Evolutionary conservation across 2,797 vertebrate species (phyloP), one percentile per base, ranked within the genome.

Genomic region (Ibycter americanus): DNA sequence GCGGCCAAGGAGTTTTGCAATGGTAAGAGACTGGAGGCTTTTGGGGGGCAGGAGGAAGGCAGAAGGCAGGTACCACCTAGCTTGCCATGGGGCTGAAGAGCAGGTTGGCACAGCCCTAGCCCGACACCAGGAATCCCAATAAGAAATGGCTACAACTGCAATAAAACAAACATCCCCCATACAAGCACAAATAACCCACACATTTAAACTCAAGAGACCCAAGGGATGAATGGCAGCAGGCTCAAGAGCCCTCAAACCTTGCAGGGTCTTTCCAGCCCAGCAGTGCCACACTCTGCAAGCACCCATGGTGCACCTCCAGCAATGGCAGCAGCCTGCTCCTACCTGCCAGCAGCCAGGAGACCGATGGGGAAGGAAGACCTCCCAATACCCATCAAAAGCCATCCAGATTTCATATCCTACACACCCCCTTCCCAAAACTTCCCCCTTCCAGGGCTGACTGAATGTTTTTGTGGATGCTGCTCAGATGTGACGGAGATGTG

Each of bases 11-110:
- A 82, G 36, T 55, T 96, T 71, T 70, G 84, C 42, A 65, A 44
- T 66, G 34, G 34, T 90, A 66, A 96, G 61, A 95, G 36, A 42
- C 32, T 49, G 55, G 11, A 84, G 49, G 25, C 27, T 91, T 94
- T 77, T 40, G 17, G 21, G 26, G 47, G 25, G 13, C 52, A 54
- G 18, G 9, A 65, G 44, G 47, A 36, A 40, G 26, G 29, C 58
- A 88, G 59, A 11, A 18, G 20, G 9, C 27, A 55, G 52, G 46
- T 62, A 89, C 21, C 65, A 74, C 4, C 49, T 13, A 38, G 18
- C 21, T 74, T 89, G 56, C 21, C 47, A 59, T 0, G 0, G 12
- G 59, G 56, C 38, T 47, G 27, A 44, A 52, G 18, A 92, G 15
- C 22, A 79, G 18, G 25, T 15, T 91, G 52, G 38, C 61, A 68